phyloP scores from a whole-genome alignment of 2,888 invertebrate genomes.

The Ethmia dodecea region DNA sequence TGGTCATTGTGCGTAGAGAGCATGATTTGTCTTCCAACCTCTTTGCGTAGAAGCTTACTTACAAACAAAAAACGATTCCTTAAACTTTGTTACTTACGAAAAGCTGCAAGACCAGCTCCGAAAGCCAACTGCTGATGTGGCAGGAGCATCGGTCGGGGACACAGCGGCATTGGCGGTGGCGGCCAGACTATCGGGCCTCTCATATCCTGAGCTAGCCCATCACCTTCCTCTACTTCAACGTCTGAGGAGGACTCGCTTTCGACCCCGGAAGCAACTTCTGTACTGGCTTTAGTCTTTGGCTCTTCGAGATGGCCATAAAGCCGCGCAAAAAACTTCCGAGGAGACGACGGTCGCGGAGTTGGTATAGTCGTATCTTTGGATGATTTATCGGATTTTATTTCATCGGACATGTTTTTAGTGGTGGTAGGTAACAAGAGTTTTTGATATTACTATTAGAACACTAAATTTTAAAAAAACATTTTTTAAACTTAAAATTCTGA shows the following conservation, averaged over 20 bases:
- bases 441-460: too few species aligned
- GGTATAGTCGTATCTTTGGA: conserved; percentile 37
- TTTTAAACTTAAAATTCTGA: background rate
- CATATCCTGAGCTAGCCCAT: conserved; percentile 22
- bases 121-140: conserved; percentile 76
- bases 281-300: conserved; percentile 22
- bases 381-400: conserved; percentile 25
- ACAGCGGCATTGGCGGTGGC: conserved; percentile 59
- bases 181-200: conserved; percentile 41
- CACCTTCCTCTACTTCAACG: conserved; percentile 54
- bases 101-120: conserved; percentile 77
- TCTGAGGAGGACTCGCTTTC: conserved; percentile 68
- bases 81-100: too few species aligned
- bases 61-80: too few species aligned
- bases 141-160: conserved; percentile 58
- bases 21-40: too few species aligned
- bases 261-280: conserved; percentile 26
- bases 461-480: too few species aligned
- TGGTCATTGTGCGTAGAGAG: too few species aligned
- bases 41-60: too few species aligned
- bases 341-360: conserved; percentile 82
- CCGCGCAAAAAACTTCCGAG: conserved; percentile 87
- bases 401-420: conserved; percentile 29
- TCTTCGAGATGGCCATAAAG: conserved; percentile 87
- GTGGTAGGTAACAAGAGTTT: too few species aligned